These are phyloP conservation scores for Acrocephalus kingi DNA, from an alignment of 2,113 vertebrate species.

Conservation along the genomic window DNA sequence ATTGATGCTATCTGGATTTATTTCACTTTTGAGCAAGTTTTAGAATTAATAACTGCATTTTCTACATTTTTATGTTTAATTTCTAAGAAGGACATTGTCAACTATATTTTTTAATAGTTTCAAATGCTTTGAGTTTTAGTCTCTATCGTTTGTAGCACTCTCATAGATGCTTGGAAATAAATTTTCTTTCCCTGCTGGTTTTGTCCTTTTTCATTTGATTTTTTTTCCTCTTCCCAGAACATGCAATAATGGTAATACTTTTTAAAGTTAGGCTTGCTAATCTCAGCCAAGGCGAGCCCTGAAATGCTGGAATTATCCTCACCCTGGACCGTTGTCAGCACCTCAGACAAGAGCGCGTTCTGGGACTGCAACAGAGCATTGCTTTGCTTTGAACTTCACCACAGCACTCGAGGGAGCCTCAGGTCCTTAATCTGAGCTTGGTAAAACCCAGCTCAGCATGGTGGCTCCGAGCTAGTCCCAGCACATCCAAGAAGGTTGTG, in stretches of 20 bases:
- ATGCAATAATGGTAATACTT: not conserved
- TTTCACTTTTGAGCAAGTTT: slow-evolving; percentile 53
- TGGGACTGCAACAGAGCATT: not conserved
- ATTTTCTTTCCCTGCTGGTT: slow-evolving; percentile 74
- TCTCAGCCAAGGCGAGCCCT: not conserved
- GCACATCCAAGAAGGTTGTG: not conserved
- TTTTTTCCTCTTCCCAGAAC: slow-evolving; percentile 25
- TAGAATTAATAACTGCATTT: slow-evolving; percentile 65
- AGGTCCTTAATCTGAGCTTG: not conserved
- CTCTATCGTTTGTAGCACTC: slow-evolving; percentile 74
- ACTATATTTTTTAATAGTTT: slow-evolving; percentile 66
- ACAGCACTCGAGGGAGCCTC: rapidly evolving
- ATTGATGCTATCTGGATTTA: slow-evolving; percentile 44
- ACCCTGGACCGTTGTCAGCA: not conserved
- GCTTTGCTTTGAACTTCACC: not conserved
- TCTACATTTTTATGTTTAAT: slow-evolving; percentile 70
- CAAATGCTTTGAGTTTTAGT: slow-evolving; percentile 70
- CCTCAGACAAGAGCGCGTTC: rapidly evolving
- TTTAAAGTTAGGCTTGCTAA: not conserved
- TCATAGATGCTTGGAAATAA: slow-evolving; percentile 77
- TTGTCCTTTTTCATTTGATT: slow-evolving; percentile 74
- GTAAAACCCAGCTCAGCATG: not conserved
- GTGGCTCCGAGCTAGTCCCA: rapidly evolving
- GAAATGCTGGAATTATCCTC: not conserved
- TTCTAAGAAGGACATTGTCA: slow-evolving; percentile 61